phyloP scores from a whole-genome alignment of 1,140 invertebrate species.

The Drosophila pseudoobscura region DNA sequence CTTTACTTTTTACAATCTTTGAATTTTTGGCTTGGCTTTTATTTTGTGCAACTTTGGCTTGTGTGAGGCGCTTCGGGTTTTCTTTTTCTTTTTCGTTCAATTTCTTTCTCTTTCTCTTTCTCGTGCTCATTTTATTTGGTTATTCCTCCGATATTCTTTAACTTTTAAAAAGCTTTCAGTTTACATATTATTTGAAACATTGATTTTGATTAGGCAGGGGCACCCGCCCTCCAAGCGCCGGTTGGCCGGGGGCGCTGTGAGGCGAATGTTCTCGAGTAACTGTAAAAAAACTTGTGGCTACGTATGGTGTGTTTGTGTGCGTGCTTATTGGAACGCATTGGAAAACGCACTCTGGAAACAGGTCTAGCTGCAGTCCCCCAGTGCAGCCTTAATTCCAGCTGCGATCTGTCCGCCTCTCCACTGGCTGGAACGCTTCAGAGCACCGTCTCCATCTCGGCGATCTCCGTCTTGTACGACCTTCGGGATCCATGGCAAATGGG shows the following conservation, averaged over 20 bases:
- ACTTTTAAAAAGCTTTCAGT: conserved; percentile 77
- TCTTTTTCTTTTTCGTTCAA: background rate
- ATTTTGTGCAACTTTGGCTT: conserved; percentile 15
- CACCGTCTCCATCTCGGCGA: conserved; percentile 94
- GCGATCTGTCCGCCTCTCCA: background rate
- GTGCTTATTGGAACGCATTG: background rate
- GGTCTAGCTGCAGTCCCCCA: conserved; percentile 2
- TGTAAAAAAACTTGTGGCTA: conserved; percentile 8
- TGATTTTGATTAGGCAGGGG: conserved; percentile 64
- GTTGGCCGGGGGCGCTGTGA: conserved; percentile 6
- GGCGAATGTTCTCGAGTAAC: conserved; percentile 26
- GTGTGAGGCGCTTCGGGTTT: conserved; percentile 63
- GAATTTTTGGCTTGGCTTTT: conserved; percentile 16
- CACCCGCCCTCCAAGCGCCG: background rate
- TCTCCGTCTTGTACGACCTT: conserved; percentile 88
- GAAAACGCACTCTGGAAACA: background rate
- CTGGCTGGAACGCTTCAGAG: conserved; percentile 86
- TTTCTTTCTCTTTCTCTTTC: background rate
- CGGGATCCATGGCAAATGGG: background rate
- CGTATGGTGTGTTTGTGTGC: conserved; percentile 8
- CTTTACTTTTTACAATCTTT: conserved; percentile 62
- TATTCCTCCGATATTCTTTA: conserved; percentile 36
- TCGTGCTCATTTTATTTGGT: conserved; percentile 18
- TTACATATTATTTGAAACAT: conserved; percentile 78
- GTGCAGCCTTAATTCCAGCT: conserved; percentile 10